Percentiles rank a stretch among this genome's conserved stretches.
phyloP scores from a whole-genome alignment of 2,113 vertebrate genomes.

The Hassar affinis region DNA sequence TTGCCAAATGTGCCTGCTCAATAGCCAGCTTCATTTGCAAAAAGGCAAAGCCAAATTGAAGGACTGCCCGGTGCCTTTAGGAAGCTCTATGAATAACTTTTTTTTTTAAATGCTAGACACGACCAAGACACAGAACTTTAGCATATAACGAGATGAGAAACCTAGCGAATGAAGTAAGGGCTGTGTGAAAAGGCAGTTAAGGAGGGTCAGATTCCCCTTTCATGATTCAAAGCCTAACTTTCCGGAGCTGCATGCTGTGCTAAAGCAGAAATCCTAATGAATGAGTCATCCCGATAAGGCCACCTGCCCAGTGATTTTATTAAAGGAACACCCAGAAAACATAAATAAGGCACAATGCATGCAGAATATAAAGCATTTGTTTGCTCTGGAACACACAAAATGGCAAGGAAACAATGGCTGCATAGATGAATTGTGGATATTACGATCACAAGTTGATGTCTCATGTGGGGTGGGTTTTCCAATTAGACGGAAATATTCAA shows the following conservation, averaged over 20 bases:
- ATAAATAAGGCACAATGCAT: constrained; percentile 24
- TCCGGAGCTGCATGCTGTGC: not conserved
- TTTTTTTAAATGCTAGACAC: constrained; percentile 26
- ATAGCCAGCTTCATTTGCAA: constrained; percentile 17
- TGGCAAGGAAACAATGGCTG: not conserved
- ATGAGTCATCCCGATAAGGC: constrained; percentile 23
- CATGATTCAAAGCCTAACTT: constrained; percentile 35
- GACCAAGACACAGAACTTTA: constrained; percentile 12
- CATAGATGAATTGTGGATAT: not conserved
- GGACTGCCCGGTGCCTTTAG: not conserved
- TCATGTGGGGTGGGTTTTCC: not conserved
- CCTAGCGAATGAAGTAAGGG: not conserved
- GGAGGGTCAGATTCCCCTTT: constrained; percentile 2
- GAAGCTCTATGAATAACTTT: constrained; percentile 4
- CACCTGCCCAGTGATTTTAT: constrained; percentile 21
- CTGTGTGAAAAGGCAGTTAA: not conserved
- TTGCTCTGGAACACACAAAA: not conserved
- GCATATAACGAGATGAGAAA: constrained; percentile 20
- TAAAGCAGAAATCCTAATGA: constrained; percentile 21
- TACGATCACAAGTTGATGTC: not conserved
- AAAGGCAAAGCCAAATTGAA: constrained; percentile 26
- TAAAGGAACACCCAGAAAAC: constrained; percentile 27
- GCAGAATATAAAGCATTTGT: constrained; percentile 35
- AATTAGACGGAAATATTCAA: not conserved
- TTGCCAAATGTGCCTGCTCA: constrained; percentile 25